Evolutionary conservation across 1,140 invertebrate species (phyloP).

Genomic region (Lepidurus arcticus): DNA sequence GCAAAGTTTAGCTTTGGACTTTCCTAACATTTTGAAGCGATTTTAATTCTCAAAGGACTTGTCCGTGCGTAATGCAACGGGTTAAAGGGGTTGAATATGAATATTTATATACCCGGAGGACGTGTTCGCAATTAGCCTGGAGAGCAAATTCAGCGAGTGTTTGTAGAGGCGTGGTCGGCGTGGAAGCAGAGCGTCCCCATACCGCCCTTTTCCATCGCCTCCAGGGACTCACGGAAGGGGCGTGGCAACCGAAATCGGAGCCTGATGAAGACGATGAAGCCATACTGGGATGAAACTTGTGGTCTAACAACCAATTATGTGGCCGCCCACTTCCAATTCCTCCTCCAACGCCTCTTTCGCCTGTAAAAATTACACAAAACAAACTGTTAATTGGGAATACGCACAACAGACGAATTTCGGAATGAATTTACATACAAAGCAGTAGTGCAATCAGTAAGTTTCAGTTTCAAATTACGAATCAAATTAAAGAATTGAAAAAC

Average conservation of each 20-base stretch:
- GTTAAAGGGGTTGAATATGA: no score
- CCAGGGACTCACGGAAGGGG: constrained; percentile 23
- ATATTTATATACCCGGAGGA: not conserved
- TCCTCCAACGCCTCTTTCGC: not conserved
- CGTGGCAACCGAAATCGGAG: constrained; percentile 17
- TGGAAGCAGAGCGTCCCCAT: constrained; percentile 32
- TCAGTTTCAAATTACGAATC: not conserved
- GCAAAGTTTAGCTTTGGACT: no score
- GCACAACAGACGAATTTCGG: no score
- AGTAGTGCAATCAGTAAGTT: no score
- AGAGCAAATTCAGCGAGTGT: constrained; percentile 33
- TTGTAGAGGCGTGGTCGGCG: constrained; percentile 30
- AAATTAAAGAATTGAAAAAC: not conserved
- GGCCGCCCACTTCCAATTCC: not conserved
- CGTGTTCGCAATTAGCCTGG: constrained; percentile 5
- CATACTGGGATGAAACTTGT: constrained; percentile 5
- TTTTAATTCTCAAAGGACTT: no score
- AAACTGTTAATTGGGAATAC: no score
- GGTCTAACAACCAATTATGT: not conserved
- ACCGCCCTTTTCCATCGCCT: constrained; percentile 33
- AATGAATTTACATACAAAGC: no score
- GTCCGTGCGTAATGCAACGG: no score
- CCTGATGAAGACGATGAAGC: constrained; percentile 11
- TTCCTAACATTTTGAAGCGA: no score
- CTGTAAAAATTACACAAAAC: not conserved